These are phyloP conservation scores for Parnassius apollo DNA, from an alignment of 2,888 invertebrate species.

Conservation along the genomic window DNA sequence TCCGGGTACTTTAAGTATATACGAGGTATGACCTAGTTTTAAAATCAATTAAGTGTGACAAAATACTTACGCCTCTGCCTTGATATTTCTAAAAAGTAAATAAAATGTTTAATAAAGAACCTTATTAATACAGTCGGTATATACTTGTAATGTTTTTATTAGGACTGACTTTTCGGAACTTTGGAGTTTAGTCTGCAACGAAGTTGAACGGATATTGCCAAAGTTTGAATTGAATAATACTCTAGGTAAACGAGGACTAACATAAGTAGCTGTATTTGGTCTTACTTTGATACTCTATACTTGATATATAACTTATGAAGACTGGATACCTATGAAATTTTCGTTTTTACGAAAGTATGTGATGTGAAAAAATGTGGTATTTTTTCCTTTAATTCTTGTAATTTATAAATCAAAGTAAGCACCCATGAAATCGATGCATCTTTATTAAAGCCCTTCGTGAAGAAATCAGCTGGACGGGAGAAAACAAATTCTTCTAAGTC, in stretches of 20 bases:
- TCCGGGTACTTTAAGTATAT: too few relatives aligned
- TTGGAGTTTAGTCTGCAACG: not conserved
- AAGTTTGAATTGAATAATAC: constrained; percentile 21
- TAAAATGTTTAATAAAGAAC: constrained; percentile 1
- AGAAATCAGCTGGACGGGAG: too few relatives aligned
- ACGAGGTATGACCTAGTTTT: too few relatives aligned
- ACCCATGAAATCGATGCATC: too few relatives aligned
- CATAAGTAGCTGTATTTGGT: constrained; percentile 1
- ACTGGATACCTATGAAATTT: not conserved
- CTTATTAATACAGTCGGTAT: constrained; percentile 1
- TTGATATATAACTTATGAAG: not conserved
- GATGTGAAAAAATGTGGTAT: too few relatives aligned
- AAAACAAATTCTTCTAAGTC: too few relatives aligned
- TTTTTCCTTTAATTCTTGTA: too few relatives aligned
- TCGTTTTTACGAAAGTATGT: too few relatives aligned
- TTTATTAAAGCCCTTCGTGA: too few relatives aligned
- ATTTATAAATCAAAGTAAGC: too few relatives aligned
- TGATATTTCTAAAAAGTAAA: constrained; percentile 31
- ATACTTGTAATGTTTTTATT: not conserved
- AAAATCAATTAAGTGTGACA: not conserved
- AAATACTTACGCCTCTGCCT: constrained; percentile 34
- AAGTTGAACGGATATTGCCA: constrained; percentile 9
- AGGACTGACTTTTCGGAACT: not conserved
- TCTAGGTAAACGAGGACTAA: constrained; percentile 1
- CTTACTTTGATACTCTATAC: not conserved